Evolutionary conservation across 1,140 invertebrate species (phyloP).

Genomic region (Drosophila seguyi): DNA sequence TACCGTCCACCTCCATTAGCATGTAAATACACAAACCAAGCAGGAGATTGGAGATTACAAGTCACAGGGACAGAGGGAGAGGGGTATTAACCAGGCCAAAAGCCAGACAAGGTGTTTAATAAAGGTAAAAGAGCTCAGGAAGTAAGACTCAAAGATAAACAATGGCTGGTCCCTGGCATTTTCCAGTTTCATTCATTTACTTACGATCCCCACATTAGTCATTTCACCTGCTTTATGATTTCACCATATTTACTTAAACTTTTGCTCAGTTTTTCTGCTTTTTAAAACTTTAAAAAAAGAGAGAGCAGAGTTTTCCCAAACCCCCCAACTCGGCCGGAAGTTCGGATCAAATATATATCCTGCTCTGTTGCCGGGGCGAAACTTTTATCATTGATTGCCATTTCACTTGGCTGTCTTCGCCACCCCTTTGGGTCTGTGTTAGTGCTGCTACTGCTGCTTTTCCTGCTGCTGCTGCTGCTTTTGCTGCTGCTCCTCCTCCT

Average conservation of each 20-base stretch:
- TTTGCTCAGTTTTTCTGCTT: neutral
- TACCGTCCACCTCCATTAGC: neutral
- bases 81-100: constrained; percentile 1
- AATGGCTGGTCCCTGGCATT: neutral
- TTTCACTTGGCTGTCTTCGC: constrained; percentile 16
- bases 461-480: neutral
- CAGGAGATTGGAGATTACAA: constrained; percentile 19
- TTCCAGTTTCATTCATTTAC: neutral
- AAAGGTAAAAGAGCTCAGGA: neutral
- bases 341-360: constrained; percentile 13
- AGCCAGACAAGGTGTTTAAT: neutral
- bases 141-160: neutral
- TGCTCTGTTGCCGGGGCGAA: neutral
- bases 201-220: constrained; percentile 5
- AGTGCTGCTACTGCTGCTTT: neutral
- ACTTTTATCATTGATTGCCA: constrained; percentile 41
- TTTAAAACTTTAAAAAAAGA: constrained; percentile 5
- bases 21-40: constrained; percentile 9
- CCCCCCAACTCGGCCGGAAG: neutral
- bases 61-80: neutral
- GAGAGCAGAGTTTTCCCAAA: neutral
- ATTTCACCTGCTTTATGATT: constrained; percentile 5
- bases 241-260: neutral
- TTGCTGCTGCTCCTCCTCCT: neutral
- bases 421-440: constrained; percentile 1